phyloP scores from a whole-genome alignment of 2,888 invertebrate genomes.

The Dendrolimus houi region DNA sequence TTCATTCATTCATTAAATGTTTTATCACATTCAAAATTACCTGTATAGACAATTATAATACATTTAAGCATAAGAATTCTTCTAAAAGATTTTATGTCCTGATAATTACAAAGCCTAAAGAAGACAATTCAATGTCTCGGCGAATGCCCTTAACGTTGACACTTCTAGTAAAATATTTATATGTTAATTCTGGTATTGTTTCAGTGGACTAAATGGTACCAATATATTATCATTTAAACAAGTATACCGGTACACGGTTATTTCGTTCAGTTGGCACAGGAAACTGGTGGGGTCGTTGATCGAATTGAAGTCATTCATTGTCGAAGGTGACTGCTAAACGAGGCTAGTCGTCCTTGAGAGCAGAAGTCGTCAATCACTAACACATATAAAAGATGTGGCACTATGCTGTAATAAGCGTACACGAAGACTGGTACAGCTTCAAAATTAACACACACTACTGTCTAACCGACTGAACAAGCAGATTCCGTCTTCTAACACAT shows the following conservation, averaged over 20 bases:
- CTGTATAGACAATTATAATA: no score
- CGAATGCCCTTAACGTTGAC: slow-evolving; percentile 27
- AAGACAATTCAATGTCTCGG: slow-evolving; percentile 15
- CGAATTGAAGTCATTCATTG: slow-evolving; percentile 69
- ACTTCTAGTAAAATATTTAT: slow-evolving; percentile 40
- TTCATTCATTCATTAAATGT: no score
- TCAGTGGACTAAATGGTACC: slow-evolving; percentile 47
- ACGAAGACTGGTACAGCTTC: slow-evolving; percentile 22
- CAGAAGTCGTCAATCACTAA: slow-evolving; percentile 56
- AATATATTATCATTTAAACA: slow-evolving; percentile 45
- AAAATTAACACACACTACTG: slow-evolving; percentile 36
- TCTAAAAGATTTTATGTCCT: no score
- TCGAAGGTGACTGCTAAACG: slow-evolving; percentile 68
- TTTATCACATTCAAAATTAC: no score
- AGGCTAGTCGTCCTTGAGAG: slow-evolving; percentile 67
- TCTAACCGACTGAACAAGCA: slow-evolving; percentile 13
- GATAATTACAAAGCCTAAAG: no score
- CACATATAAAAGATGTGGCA: slow-evolving; percentile 20
- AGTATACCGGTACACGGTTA: slow-evolving; percentile 40
- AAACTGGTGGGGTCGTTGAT: slow-evolving; percentile 63
- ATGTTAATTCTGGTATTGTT: slow-evolving; percentile 57
- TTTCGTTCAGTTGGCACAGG: slow-evolving; percentile 57
- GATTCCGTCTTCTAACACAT: slow-evolving; percentile 27
- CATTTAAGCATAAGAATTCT: no score
- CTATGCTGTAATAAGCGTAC: slow-evolving; percentile 32